These are phyloP conservation scores for Clarias laeviceps DNA, from an alignment of 2,797 vertebrate genomes.

Conservation along the genomic window DNA sequence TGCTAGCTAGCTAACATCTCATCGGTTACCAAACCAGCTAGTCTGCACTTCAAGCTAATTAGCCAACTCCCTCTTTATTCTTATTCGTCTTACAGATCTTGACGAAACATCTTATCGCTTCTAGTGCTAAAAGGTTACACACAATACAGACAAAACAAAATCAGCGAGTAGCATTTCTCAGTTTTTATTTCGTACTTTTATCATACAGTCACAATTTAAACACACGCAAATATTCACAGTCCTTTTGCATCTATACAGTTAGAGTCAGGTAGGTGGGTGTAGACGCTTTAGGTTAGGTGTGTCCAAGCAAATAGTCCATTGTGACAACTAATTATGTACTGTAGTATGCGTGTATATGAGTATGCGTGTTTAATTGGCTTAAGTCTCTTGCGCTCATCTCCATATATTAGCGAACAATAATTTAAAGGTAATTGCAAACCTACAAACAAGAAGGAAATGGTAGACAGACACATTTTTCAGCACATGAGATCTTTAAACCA, in stretches of 20 bases:
- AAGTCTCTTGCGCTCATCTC: neutral
- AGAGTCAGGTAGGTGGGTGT: conserved; percentile 30
- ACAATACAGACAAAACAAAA: neutral
- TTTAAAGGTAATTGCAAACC: conserved; percentile 54
- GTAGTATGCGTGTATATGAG: conserved; percentile 1
- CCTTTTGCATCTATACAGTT: conserved; percentile 48
- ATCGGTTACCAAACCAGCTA: neutral
- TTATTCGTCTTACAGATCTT: neutral
- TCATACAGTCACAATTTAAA: conserved; percentile 34
- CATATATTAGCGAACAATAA: conserved; percentile 24
- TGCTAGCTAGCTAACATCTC: neutral
- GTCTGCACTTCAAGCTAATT: too few species aligned
- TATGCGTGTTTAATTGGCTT: neutral
- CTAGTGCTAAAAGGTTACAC: neutral
- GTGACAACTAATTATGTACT: neutral
- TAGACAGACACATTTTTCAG: neutral
- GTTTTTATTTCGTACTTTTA: conserved; percentile 48
- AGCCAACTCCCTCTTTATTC: neutral
- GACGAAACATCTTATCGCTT: neutral
- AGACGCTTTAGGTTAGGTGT: neutral
- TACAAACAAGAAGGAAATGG: neutral
- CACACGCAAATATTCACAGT: conserved; percentile 46
- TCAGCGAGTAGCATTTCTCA: neutral
- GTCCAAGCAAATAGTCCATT: conserved; percentile 38
- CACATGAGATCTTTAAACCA: neutral